These are phyloP conservation scores for Mizuhopecten yessoensis DNA, from an alignment of 1,140 invertebrate species.

Conservation along the genomic window DNA sequence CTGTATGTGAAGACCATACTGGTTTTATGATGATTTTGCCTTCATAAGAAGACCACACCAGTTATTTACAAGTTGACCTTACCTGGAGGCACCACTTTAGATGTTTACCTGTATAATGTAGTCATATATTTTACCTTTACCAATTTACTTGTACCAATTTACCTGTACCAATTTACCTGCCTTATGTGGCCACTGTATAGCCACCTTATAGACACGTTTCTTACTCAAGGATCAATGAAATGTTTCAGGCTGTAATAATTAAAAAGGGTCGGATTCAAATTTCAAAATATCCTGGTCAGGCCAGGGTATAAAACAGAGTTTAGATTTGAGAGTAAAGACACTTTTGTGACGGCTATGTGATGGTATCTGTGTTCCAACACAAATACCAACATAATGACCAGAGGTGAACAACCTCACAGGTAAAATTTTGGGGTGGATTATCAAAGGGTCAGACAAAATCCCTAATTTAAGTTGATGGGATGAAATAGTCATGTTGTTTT, in stretches of 20 bases:
- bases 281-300: background rate
- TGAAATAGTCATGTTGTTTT: slow-evolving; percentile 1
- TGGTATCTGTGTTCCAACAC: background rate
- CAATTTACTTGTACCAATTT: too few species aligned
- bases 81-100: too few species aligned
- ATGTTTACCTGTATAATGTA: too few species aligned
- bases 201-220: background rate
- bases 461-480: background rate
- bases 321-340: background rate
- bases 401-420: background rate
- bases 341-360: background rate
- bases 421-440: background rate
- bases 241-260: background rate
- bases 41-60: too few species aligned
- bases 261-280: background rate
- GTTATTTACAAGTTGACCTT: too few species aligned
- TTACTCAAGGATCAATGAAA: background rate
- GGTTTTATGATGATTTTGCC: too few species aligned
- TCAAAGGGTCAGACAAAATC: background rate
- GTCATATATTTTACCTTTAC: too few species aligned
- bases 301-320: background rate
- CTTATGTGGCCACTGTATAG: background rate
- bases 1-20: too few species aligned
- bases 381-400: background rate
- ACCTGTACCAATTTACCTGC: too few species aligned